phyloP scores from a whole-genome alignment of 2,797 vertebrate genomes.

The Poeciliopsis infans region DNA sequence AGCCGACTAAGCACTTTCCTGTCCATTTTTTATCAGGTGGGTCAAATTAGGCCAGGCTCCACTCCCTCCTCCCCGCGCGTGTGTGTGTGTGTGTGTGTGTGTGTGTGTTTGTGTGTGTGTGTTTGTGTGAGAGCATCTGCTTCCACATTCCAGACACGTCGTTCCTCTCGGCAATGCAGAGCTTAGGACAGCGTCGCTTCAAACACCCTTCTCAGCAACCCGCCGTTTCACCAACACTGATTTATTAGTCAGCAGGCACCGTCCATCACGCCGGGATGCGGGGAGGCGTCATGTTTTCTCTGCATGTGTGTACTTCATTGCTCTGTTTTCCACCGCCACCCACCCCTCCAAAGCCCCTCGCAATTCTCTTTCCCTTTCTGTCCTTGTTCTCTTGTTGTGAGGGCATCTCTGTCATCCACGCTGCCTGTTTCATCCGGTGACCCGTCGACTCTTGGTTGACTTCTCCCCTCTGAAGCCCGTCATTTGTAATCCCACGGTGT shows the following conservation, averaged over 20 bases:
- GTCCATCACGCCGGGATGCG: slow-evolving; percentile 68
- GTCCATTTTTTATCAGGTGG: slow-evolving; percentile 77
- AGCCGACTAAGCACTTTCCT: slow-evolving; percentile 79
- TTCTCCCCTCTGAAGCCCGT: slow-evolving; percentile 48
- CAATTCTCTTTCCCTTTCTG: background rate
- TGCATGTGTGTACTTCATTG: slow-evolving; percentile 33
- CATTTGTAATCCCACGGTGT: slow-evolving; percentile 48
- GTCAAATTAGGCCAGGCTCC: slow-evolving; percentile 72
- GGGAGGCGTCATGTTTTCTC: slow-evolving; percentile 67
- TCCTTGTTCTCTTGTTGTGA: slow-evolving; percentile 36
- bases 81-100: slow-evolving; percentile 1
- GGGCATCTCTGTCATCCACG: slow-evolving; percentile 58
- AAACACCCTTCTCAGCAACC: slow-evolving; percentile 74
- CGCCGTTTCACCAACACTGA: slow-evolving; percentile 68
- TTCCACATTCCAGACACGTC: slow-evolving; percentile 71
- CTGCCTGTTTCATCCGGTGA: slow-evolving; percentile 53
- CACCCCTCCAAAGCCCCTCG: background rate
- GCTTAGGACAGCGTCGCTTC: slow-evolving; percentile 41
- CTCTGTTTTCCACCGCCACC: slow-evolving; percentile 15
- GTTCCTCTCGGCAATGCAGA: slow-evolving; percentile 47
- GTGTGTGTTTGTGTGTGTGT: slow-evolving; percentile 6
- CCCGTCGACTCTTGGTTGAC: slow-evolving; percentile 49
- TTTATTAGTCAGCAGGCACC: slow-evolving; percentile 66
- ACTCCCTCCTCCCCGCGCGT: slow-evolving; percentile 24
- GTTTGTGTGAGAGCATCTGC: slow-evolving; percentile 56